Evolutionary conservation across 2,113 vertebrate species (phyloP), one percentile per base, ranked within the genome.

Genomic region (Phalacrocorax aristotelis): DNA sequence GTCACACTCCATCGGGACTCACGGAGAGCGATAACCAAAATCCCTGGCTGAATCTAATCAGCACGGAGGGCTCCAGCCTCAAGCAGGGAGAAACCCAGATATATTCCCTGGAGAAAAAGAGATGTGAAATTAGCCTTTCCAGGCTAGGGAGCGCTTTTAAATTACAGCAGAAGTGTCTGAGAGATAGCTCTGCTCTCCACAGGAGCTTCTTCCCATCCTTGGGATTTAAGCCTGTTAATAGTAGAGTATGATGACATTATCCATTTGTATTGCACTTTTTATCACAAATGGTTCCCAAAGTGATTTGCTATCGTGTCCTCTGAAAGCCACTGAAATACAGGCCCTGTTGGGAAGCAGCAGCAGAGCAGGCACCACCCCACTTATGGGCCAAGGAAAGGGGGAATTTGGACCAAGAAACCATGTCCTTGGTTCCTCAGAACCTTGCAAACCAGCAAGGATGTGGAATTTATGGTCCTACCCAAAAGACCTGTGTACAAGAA

Each of bases 161-260:
- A 97, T 85, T 95, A 77, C 78, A 92, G 61, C 69, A 93, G 87
- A 91, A 95, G 72, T 72, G 57, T 87, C 54, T 78, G 61, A 97
- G 94, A 97, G 87, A 95, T 42, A 97, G 74, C 69, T 95, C 69
- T 61, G 69, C 91, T 95, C 91, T 87, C 91, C 78, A 83, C 87
- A 94, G 95, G 95, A 94, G 54, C 74, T 87, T 95, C 57, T 89
- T 49, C 60, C 87, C 42, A 79, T 89, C 94, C 93, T 70, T 58
- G 89, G 93, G 87, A 94, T 92, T 95, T 96, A 93, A 95, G 84
- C 66, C 77, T 91, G 91, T 91, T 97, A 91, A 94, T 94, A 95
- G 94, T 54, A 57, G 87, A 95, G 89, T 76, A 79, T 58, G 78
- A 90, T 95, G 96, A 92, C 96, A 68, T 87, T 97, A 95, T 96